Conservation (phyloP, 2,888 invertebrate genomes). For the Polydrusus pterygomalis region DNA sequence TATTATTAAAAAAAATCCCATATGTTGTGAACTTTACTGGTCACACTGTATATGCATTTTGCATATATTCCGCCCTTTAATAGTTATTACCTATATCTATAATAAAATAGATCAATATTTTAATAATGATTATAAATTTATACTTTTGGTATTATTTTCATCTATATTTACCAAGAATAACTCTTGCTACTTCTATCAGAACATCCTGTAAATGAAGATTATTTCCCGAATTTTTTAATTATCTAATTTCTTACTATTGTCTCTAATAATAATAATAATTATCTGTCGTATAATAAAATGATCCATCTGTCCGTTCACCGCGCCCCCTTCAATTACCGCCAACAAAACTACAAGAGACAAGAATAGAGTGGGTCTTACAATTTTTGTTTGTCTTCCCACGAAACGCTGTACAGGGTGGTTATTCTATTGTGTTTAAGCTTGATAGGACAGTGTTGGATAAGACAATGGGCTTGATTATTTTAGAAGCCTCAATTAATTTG, state of each 20-base stretch:
- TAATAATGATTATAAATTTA: no score
- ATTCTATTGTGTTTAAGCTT: conserved; percentile 30
- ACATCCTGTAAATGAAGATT: not conserved
- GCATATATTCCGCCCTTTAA: no score
- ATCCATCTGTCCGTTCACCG: conserved; percentile 34
- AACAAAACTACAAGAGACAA: conserved; percentile 40
- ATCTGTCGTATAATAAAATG: not conserved
- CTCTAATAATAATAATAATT: conserved; percentile 9
- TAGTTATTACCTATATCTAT: no score
- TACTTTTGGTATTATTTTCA: no score
- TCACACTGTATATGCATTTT: no score
- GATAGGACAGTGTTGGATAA: not conserved
- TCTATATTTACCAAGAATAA: no score
- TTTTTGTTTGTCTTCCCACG: conserved; percentile 49
- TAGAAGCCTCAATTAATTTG: not conserved
- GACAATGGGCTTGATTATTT: no score
- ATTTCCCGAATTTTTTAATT: conserved; percentile 13
- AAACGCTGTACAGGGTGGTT: conserved; percentile 44
- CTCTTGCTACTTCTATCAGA: no score
- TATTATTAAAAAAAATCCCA: no score
- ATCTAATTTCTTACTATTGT: conserved; percentile 37
- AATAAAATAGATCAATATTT: no score
- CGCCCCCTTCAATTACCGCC: conserved; percentile 47
- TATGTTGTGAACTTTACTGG: no score
- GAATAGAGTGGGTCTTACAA: conserved; percentile 35